A percentile compares a stretch with the other conserved stretches of the same genome.
phyloP scores from a whole-genome alignment of 2,797 vertebrate species.

The Rhabdomys pumilio region DNA sequence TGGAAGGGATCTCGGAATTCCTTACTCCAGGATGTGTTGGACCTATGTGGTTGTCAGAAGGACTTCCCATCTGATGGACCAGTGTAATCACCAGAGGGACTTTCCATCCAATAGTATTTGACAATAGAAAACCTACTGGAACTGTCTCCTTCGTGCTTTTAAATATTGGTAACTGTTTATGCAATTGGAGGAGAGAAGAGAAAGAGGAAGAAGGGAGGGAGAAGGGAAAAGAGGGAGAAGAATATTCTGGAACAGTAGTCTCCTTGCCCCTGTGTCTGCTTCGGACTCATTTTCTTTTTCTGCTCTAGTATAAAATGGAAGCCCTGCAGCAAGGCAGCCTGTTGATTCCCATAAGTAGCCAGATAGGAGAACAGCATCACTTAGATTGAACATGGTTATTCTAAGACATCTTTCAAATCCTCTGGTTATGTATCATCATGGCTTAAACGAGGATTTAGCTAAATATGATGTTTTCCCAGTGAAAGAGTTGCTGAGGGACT shows the following conservation, averaged over 20 bases:
- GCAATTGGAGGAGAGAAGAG: neutral
- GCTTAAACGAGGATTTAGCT: slow-evolving; percentile 26
- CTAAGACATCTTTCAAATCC: slow-evolving; percentile 35
- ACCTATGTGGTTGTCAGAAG: neutral
- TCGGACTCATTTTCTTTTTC: neutral
- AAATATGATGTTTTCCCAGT: slow-evolving; percentile 36
- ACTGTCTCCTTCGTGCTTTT: slow-evolving; percentile 24
- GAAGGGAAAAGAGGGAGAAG: too few species aligned
- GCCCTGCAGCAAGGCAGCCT: neutral
- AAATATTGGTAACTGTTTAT: neutral
- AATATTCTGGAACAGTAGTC: neutral
- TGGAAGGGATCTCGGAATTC: neutral
- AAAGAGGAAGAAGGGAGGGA: neutral
- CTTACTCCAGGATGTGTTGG: neutral
- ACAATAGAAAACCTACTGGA: neutral
- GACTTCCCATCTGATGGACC: neutral
- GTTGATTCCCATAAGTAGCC: slow-evolving; percentile 26
- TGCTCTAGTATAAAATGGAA: slow-evolving; percentile 12
- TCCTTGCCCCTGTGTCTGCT: neutral
- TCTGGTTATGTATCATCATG: neutral
- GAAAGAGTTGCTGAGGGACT: neutral
- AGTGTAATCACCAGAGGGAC: neutral
- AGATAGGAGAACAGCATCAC: slow-evolving; percentile 11
- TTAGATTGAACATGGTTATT: neutral
- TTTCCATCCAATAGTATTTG: neutral